Conservation (phyloP, 2,797 vertebrate genomes). For the Meriones psammophilus region DNA sequence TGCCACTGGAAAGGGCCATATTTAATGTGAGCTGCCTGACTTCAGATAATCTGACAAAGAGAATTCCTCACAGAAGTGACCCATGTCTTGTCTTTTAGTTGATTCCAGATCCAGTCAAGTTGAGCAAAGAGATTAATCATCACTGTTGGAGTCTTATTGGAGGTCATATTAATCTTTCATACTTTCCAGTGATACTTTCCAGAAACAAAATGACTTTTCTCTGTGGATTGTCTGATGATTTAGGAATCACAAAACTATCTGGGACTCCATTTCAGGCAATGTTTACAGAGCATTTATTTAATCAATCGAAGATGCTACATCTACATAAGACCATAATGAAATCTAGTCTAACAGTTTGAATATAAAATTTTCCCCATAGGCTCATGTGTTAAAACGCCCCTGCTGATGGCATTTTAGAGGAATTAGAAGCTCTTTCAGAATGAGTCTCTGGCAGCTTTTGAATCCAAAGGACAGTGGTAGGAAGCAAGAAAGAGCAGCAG, state of each 20-base stretch:
- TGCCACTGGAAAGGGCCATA: no score
- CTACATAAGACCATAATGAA: background rate
- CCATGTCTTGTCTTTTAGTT: background rate
- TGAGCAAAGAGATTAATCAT: background rate
- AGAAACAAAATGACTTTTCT: background rate
- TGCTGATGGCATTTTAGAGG: background rate
- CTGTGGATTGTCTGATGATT: background rate
- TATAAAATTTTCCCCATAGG: background rate
- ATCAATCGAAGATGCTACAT: background rate
- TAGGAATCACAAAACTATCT: background rate
- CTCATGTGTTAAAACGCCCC: background rate
- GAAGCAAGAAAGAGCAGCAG: background rate
- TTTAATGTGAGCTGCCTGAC: background rate
- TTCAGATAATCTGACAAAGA: background rate
- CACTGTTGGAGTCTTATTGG: background rate
- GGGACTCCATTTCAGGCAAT: background rate
- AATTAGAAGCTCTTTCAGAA: background rate
- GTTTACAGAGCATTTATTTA: background rate
- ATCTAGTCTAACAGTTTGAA: background rate
- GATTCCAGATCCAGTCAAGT: background rate
- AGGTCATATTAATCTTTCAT: background rate
- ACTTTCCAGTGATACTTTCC: background rate
- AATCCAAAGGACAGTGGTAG: background rate
- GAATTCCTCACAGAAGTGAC: background rate
- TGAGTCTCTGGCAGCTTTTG: background rate